phyloP scores from a whole-genome alignment of 2,113 vertebrate species.

The Ardeotis arabs region DNA sequence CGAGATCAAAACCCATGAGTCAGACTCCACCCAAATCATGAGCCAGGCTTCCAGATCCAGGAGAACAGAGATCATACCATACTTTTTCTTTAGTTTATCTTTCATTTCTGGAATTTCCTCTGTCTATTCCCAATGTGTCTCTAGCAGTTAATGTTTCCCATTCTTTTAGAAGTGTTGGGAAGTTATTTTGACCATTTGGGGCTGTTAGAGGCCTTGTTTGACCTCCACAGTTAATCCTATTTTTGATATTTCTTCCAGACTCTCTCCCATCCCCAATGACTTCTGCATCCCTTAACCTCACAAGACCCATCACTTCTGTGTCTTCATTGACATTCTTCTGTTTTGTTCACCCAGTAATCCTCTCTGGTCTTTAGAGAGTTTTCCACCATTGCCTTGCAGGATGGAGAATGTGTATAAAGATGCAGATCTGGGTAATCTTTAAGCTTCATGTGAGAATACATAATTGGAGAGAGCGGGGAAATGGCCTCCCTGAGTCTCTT shows the following conservation, averaged over 20 bases:
- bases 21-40: slow-evolving; percentile 52
- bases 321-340: not conserved
- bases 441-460: not conserved
- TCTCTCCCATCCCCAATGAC: not conserved
- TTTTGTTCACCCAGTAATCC: not conserved
- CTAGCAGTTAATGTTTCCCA: slow-evolving; percentile 21
- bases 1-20: slow-evolving; percentile 53
- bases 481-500: not conserved
- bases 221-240: not conserved
- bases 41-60: slow-evolving; percentile 44
- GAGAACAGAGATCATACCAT: not conserved
- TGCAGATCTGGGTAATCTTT: not conserved
- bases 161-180: not conserved
- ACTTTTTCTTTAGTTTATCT: slow-evolving; percentile 37
- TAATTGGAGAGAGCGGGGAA: not conserved
- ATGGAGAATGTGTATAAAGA: rapidly evolving
- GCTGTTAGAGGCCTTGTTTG: not conserved
- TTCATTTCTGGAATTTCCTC: slow-evolving; percentile 42
- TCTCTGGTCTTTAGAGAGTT: not conserved
- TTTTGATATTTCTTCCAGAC: slow-evolving; percentile 15
- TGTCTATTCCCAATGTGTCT: not conserved
- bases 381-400: not conserved
- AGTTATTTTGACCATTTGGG: not conserved
- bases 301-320: not conserved
- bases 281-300: not conserved